Conservation (phyloP, 2,888 invertebrate genomes). For the Anthrax anthrax region DNA sequence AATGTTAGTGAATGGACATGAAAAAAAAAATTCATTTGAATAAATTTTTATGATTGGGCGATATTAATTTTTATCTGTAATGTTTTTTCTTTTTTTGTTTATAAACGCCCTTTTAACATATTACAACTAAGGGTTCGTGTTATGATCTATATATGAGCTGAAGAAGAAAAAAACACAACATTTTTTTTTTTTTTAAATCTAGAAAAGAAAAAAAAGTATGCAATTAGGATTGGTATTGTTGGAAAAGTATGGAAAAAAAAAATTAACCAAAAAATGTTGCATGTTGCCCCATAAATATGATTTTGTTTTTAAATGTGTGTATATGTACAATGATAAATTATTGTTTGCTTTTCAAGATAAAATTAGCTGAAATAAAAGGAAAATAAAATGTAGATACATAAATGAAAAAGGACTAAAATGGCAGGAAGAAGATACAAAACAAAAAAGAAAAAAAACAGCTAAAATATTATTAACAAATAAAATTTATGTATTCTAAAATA, state of each 20-base stretch:
- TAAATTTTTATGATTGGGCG: conserved; percentile 12
- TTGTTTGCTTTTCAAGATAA: neutral
- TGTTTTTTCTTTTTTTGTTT: neutral
- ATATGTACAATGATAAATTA: conserved; percentile 2
- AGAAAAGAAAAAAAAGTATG: neutral
- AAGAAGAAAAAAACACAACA: too few species aligned
- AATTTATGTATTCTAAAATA: too few species aligned
- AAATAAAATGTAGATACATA: neutral
- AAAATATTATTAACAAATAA: too few species aligned
- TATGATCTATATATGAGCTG: neutral
- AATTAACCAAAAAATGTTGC: too few species aligned
- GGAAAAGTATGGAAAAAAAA: neutral
- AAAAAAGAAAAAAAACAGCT: neutral
- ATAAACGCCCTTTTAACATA: conserved; percentile 6
- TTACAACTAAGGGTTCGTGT: conserved; percentile 2
- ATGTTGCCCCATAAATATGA: conserved; percentile 1
- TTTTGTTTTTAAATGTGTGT: neutral
- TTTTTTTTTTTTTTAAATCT: too few species aligned
- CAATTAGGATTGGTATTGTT: conserved; percentile 11
- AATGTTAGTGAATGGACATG: conserved; percentile 1
- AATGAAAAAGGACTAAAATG: neutral
- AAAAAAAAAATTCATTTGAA: conserved; percentile 13
- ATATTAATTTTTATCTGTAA: conserved; percentile 12
- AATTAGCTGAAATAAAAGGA: neutral
- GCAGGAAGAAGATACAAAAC: neutral